phyloP scores from a whole-genome alignment of 2,888 invertebrate species.

The Parapristionchus giblindavisi region DNA sequence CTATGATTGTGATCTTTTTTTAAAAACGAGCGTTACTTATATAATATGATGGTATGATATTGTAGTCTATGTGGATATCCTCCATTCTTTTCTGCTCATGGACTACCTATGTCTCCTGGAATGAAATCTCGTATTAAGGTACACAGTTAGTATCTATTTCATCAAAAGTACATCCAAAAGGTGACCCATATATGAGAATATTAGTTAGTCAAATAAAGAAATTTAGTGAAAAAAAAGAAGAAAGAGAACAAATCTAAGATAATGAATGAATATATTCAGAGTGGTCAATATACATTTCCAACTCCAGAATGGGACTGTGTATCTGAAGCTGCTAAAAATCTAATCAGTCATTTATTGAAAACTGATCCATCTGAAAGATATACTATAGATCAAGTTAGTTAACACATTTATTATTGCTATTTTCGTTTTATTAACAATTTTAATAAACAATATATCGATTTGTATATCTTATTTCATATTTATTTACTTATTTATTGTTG shows the following conservation, averaged over 20 bases:
- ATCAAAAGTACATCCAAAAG: not conserved
- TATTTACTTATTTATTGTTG: not conserved
- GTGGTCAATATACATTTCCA: constrained; percentile 97
- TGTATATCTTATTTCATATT: not conserved
- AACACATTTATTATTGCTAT: constrained; percentile 72
- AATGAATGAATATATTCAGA: constrained; percentile 72
- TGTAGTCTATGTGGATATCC: constrained; percentile 90
- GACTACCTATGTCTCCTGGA: constrained; percentile 95
- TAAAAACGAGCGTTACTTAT: too few species aligned
- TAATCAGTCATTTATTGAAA: constrained; percentile 91
- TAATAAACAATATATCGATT: not conserved
- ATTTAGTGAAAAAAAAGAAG: not conserved
- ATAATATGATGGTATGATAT: not conserved
- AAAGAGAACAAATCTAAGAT: too few species aligned
- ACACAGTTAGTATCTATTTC: not conserved
- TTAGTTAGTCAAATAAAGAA: not conserved
- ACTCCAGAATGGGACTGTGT: constrained; percentile 94
- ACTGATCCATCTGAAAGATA: constrained; percentile 90
- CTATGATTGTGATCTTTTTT: too few species aligned
- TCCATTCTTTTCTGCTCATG: constrained; percentile 97
- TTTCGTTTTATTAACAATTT: not conserved
- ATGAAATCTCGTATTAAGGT: constrained; percentile 89
- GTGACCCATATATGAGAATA: not conserved
- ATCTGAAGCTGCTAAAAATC: constrained; percentile 88
- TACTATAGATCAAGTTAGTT: constrained; percentile 88